A percentile compares a stretch with the other conserved stretches of the same genome.
These are phyloP conservation scores for Noctua pronuba DNA, from an alignment of 2,888 invertebrate species.

Conservation along the genomic window DNA sequence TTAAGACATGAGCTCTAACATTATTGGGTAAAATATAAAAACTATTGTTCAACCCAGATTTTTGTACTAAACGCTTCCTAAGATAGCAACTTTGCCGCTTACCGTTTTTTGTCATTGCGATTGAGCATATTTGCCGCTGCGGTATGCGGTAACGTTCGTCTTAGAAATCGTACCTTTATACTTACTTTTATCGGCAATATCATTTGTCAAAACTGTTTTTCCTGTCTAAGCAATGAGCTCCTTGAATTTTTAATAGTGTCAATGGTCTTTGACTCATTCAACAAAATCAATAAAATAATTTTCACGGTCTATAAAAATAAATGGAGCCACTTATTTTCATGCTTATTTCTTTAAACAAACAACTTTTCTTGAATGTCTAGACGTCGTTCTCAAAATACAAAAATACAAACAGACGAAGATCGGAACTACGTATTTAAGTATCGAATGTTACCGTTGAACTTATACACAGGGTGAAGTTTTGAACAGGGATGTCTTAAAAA, in stretches of 20 bases:
- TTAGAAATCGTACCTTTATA: not conserved
- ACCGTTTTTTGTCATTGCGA: not conserved
- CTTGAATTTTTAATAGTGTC: not conserved
- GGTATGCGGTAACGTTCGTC: not conserved
- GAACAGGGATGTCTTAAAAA: not conserved
- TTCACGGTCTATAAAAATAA: slow-evolving; percentile 13
- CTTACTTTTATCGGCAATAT: not conserved
- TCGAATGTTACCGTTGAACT: slow-evolving; percentile 28
- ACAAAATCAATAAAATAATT: slow-evolving; percentile 6
- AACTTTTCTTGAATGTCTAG: slow-evolving; percentile 28
- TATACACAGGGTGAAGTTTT: slow-evolving; percentile 12
- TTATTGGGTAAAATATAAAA: not conserved
- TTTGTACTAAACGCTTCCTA: not conserved
- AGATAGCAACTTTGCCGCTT: not conserved
- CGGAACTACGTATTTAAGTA: slow-evolving; percentile 29
- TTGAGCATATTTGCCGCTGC: not conserved
- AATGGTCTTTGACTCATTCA: slow-evolving; percentile 9
- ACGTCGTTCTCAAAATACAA: slow-evolving; percentile 36
- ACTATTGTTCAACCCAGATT: not conserved
- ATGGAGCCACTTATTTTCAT: slow-evolving; percentile 18
- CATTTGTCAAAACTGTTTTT: not conserved
- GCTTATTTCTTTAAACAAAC: slow-evolving; percentile 34
- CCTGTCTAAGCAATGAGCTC: not conserved
- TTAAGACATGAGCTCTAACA: too few relatives aligned
- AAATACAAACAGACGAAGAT: slow-evolving; percentile 27